These are phyloP conservation scores for Trypoxylon attenuatum DNA, from an alignment of 2,888 invertebrate species.

Conservation along the genomic window DNA sequence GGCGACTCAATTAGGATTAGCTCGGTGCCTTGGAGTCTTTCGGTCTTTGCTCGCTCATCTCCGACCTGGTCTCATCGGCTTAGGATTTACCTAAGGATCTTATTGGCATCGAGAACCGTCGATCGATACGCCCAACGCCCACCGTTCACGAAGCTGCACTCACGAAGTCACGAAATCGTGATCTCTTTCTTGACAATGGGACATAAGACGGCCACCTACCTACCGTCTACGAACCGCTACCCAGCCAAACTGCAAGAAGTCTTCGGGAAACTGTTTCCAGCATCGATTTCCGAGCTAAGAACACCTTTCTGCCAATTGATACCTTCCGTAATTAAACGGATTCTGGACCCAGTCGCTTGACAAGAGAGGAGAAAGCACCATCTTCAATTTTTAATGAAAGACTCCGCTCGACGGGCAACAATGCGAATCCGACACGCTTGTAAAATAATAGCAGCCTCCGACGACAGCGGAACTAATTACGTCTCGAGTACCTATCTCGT, in stretches of 20 bases:
- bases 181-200: conserved; percentile 50
- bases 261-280: conserved; percentile 44
- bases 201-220: conserved; percentile 53
- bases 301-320: conserved; percentile 12
- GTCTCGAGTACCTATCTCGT: background rate
- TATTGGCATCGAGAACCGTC: conserved; percentile 56
- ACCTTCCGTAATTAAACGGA: background rate
- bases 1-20: conserved; percentile 71
- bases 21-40: conserved; percentile 55
- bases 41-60: conserved; percentile 61
- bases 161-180: conserved; percentile 60
- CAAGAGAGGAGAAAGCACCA: background rate
- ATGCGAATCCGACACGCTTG: background rate
- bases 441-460: background rate
- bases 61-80: conserved; percentile 66
- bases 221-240: conserved; percentile 15
- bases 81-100: conserved; percentile 67
- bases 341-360: background rate
- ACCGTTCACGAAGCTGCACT: conserved; percentile 52
- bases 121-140: conserved; percentile 58
- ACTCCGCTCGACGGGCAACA: too few species aligned
- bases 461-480: background rate
- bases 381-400: background rate
- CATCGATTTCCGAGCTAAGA: conserved; percentile 16
- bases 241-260: conserved; percentile 32